A percentile compares a stretch with the other conserved stretches of the same genome.
phyloP scores from a whole-genome alignment of 1,140 invertebrate species.

The Bombus polaris region DNA sequence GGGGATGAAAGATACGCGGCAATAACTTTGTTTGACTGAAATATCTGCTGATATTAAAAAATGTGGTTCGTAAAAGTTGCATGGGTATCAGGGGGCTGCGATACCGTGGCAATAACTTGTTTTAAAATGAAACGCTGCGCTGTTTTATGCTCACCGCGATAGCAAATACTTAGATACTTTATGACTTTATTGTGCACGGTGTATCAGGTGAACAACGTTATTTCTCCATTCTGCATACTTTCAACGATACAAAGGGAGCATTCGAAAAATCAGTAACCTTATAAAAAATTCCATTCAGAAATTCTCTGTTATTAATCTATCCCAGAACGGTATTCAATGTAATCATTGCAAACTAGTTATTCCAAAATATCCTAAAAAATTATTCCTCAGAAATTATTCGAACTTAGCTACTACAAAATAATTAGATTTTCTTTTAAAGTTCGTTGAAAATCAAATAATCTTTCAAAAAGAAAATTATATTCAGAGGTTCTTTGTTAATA shows the following conservation, averaged over 20 bases:
- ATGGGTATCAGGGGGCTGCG: neutral
- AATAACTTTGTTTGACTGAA: slow-evolving; percentile 15
- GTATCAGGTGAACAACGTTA: neutral
- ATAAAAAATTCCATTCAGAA: too few relatives aligned
- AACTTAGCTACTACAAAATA: too few relatives aligned
- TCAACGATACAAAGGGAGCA: neutral
- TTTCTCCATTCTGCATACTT: neutral
- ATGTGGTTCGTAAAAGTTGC: slow-evolving; percentile 23
- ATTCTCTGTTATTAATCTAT: too few relatives aligned
- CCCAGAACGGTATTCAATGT: too few relatives aligned
- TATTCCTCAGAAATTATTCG: neutral
- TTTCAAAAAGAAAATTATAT: too few relatives aligned
- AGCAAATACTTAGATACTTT: slow-evolving; percentile 13
- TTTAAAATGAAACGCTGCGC: neutral
- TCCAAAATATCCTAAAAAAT: too few relatives aligned
- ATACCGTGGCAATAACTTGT: neutral
- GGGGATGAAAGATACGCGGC: neutral
- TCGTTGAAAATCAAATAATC: too few relatives aligned
- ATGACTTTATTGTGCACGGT: neutral
- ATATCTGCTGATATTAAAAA: slow-evolving; percentile 35
- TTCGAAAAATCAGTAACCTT: neutral
- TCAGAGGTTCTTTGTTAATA: too few relatives aligned
- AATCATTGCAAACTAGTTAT: neutral
- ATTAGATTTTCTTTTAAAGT: too few relatives aligned
- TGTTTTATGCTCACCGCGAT: neutral